These are phyloP conservation scores for Caenorhabditis sinica DNA, from an alignment of 2,888 invertebrate genomes.

Conservation along the genomic window DNA sequence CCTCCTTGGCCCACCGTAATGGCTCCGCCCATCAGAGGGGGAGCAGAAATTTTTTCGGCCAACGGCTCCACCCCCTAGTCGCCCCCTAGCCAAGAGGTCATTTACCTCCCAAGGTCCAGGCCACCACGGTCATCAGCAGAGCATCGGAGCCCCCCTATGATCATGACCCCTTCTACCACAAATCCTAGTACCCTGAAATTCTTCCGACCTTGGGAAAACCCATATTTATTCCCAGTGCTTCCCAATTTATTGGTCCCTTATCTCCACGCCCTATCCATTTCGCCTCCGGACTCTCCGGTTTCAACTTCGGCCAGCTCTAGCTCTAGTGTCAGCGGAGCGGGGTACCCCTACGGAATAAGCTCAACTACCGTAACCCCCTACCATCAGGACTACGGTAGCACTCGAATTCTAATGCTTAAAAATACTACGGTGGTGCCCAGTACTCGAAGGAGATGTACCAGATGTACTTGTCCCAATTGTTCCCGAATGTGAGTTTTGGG, in stretches of 20 bases:
- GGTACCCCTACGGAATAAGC: too few species aligned
- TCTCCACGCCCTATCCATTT: constrained; percentile 10
- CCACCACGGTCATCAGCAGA: constrained; percentile 6
- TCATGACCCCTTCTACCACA: too few species aligned
- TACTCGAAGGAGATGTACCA: constrained; percentile 59
- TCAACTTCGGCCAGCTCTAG: constrained; percentile 37
- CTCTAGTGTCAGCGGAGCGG: not conserved
- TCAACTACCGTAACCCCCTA: not conserved
- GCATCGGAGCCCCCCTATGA: constrained; percentile 15
- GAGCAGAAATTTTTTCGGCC: constrained; percentile 6
- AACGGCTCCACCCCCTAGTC: not conserved
- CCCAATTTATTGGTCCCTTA: too few species aligned
- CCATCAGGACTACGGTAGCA: not conserved
- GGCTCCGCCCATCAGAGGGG: constrained; percentile 44
- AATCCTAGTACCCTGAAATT: constrained; percentile 36
- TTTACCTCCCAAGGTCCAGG: not conserved
- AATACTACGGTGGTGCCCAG: not conserved
- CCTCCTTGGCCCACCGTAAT: constrained; percentile 58
- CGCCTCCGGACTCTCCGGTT: constrained; percentile 40
- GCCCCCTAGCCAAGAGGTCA: not conserved
- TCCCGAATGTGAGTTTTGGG: constrained; percentile 59
- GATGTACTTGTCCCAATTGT: constrained; percentile 72
- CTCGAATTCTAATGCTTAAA: not conserved
- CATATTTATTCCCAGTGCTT: not conserved
- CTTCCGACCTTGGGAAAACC: constrained; percentile 61